Conservation (phyloP, 2,888 invertebrate species). For the Blastobasis lacticolella region DNA sequence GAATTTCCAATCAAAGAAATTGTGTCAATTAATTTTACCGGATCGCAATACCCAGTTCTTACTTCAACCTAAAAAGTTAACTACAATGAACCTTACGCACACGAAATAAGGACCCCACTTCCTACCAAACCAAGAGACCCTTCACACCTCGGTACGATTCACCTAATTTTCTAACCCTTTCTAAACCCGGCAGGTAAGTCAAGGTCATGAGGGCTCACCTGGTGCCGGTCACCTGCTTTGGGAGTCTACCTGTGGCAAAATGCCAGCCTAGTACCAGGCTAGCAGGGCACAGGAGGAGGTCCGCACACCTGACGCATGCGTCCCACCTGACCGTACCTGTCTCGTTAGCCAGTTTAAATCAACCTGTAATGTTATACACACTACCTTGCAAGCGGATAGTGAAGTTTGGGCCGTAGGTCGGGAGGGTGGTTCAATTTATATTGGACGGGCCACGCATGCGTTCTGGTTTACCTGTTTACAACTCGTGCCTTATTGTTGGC, state of each 20-base stretch:
- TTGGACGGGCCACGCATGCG: slow-evolving; percentile 36
- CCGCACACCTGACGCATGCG: slow-evolving; percentile 65
- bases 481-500: slow-evolving; percentile 16
- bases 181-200: slow-evolving; percentile 1
- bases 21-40: too few species aligned
- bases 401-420: slow-evolving; percentile 8
- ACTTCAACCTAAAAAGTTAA: not conserved
- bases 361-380: slow-evolving; percentile 15
- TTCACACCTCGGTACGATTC: too few species aligned
- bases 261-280: slow-evolving; percentile 71
- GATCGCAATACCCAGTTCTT: not conserved
- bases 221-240: slow-evolving; percentile 49
- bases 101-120: not conserved
- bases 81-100: not conserved
- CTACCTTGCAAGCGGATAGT: not conserved
- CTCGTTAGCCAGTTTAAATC: slow-evolving; percentile 29
- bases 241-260: slow-evolving; percentile 72
- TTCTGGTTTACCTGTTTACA: slow-evolving; percentile 25
- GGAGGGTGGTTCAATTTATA: slow-evolving; percentile 24
- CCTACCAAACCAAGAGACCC: too few species aligned
- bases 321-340: slow-evolving; percentile 65
- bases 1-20: too few species aligned
- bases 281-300: slow-evolving; percentile 39
- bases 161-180: not conserved
- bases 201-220: slow-evolving; percentile 21